Percentiles rank a stretch among this genome's conserved stretches.
Evolutionary conservation across 2,797 vertebrate species (phyloP).

Genomic region (Poecilia wingei): DNA sequence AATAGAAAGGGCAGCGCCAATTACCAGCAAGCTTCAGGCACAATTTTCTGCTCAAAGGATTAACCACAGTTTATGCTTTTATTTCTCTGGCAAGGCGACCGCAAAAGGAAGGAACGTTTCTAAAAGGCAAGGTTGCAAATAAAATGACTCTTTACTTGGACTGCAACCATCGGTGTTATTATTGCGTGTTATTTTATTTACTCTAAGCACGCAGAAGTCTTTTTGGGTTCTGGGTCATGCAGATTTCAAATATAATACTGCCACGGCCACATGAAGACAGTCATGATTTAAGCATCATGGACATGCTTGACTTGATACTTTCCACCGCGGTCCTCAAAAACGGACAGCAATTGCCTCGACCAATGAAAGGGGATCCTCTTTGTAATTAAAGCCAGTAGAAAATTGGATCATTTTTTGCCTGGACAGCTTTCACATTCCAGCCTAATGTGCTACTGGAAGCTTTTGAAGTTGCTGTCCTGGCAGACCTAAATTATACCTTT

Average conservation of each 20-base stretch:
- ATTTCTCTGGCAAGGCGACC: conserved; percentile 61
- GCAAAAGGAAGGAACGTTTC: conserved; percentile 57
- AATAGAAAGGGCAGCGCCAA: conserved; percentile 66
- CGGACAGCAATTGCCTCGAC: conserved; percentile 69
- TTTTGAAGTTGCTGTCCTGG: conserved; percentile 78
- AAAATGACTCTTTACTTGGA: conserved; percentile 47
- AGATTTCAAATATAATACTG: conserved; percentile 50
- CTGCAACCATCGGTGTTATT: conserved; percentile 28
- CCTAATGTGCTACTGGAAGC: conserved; percentile 73
- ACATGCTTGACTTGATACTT: conserved; percentile 75
- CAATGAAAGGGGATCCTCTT: conserved; percentile 80
- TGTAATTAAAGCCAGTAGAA: conserved; percentile 83
- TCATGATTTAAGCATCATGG: conserved; percentile 62
- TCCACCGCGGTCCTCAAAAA: conserved; percentile 71
- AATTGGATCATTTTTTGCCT: conserved; percentile 81
- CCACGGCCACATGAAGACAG: conserved; percentile 35
- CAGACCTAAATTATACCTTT: conserved; percentile 81
- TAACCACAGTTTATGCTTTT: conserved; percentile 72
- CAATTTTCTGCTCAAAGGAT: conserved; percentile 63
- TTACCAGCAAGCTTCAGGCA: conserved; percentile 67
- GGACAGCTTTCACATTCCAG: conserved; percentile 82
- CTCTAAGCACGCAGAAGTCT: conserved; percentile 23
- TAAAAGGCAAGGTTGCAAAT: conserved; percentile 51
- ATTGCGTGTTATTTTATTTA: conserved; percentile 39
- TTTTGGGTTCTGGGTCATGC: conserved; percentile 36